phyloP scores from a whole-genome alignment of 2,888 invertebrate species.

The Chironomus tentans region DNA sequence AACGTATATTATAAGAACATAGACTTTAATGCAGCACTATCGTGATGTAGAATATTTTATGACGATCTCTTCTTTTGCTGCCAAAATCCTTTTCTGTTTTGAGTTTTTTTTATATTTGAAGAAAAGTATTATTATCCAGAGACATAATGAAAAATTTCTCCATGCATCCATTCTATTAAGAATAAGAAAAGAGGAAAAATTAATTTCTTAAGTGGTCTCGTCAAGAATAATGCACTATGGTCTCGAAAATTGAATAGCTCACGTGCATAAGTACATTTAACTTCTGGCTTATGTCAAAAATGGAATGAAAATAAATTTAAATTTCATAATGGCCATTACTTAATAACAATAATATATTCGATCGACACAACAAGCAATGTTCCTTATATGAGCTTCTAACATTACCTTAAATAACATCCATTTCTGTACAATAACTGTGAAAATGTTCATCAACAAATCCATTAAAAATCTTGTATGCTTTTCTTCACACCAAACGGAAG shows the following conservation, averaged over 20 bases:
- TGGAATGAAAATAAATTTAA: background rate
- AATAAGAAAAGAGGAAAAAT: too few species aligned
- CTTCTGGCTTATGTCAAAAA: background rate
- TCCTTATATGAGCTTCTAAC: background rate
- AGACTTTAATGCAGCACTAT: too few species aligned
- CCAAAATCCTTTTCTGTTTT: background rate
- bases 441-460: background rate
- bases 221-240: background rate
- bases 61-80: background rate
- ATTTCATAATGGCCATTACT: background rate
- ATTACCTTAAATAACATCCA: background rate
- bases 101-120: too few species aligned
- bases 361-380: background rate
- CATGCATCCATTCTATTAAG: too few species aligned
- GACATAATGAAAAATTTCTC: too few species aligned
- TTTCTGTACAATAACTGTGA: conserved; percentile 13
- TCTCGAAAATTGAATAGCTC: background rate
- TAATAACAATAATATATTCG: too few species aligned
- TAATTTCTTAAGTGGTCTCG: background rate
- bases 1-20: too few species aligned
- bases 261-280: background rate
- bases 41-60: background rate
- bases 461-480: background rate
- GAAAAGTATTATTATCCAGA: too few species aligned
- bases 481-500: conserved; percentile 9